Evolutionary conservation across 2,888 invertebrate genomes (phyloP).

Genomic region (Himalopsyche tibetana): DNA sequence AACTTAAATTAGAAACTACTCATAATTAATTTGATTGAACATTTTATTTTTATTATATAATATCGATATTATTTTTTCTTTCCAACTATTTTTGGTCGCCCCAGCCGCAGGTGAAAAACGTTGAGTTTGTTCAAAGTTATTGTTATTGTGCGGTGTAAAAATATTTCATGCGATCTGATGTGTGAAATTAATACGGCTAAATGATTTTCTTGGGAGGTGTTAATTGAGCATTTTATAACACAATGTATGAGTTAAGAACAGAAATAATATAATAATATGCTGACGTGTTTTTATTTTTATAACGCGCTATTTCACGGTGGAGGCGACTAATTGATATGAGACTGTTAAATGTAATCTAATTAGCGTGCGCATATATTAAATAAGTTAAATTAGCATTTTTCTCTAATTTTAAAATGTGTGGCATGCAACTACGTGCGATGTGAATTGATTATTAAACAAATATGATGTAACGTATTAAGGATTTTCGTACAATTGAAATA

Average conservation of each 20-base stretch:
- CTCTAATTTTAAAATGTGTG: too few species aligned
- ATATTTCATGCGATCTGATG: conserved; percentile 59
- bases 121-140: conserved; percentile 38
- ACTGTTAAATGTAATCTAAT: conserved; percentile 48
- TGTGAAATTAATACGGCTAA: conserved; percentile 63
- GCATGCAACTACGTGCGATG: too few species aligned
- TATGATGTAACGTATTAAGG: too few species aligned
- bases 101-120: conserved; percentile 2
- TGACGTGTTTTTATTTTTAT: conserved; percentile 47
- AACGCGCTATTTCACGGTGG: conserved; percentile 49
- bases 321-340: conserved; percentile 49
- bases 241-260: conserved; percentile 11
- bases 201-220: conserved; percentile 56
- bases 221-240: conserved; percentile 56
- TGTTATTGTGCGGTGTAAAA: conserved; percentile 55
- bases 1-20: too few species aligned
- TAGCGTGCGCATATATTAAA: conserved; percentile 32
- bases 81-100: not conserved
- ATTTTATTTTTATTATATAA: too few species aligned
- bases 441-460: too few species aligned
- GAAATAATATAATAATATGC: conserved; percentile 6
- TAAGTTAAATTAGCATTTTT: not conserved
- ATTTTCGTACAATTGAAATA: too few species aligned
- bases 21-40: too few species aligned
- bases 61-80: too few species aligned